Percentiles rank a stretch among this genome's conserved stretches.
Evolutionary conservation across 2,113 vertebrate genomes (phyloP).

Genomic region (Tangachromis dhanisi): DNA sequence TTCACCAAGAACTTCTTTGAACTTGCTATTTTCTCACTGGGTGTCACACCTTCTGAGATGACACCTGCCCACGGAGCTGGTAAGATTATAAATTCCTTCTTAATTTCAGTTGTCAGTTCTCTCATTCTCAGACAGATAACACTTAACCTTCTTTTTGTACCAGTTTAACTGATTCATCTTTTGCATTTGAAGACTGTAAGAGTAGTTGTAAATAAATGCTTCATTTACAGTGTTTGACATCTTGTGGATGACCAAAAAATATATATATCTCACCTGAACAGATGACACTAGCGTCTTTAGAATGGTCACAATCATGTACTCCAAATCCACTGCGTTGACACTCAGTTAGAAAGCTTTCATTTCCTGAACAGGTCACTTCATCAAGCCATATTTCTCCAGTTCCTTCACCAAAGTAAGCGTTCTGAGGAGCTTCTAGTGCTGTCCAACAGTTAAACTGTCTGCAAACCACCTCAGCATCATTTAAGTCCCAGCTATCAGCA

Average conservation of each 20-base stretch:
- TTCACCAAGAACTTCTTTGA: neutral
- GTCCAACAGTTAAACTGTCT: neutral
- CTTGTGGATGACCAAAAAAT: neutral
- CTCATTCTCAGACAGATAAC: neutral
- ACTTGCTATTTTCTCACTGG: neutral
- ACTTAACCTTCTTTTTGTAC: neutral
- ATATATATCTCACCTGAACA: neutral
- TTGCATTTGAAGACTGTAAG: neutral
- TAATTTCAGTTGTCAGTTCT: neutral
- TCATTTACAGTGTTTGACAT: neutral
- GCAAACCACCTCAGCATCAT: neutral
- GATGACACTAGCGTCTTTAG: neutral
- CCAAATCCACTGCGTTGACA: neutral
- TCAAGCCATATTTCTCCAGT: neutral
- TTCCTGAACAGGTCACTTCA: neutral
- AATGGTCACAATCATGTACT: neutral
- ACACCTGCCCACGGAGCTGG: neutral
- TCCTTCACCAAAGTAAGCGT: neutral
- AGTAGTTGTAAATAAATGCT: neutral
- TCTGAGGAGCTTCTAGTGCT: neutral
- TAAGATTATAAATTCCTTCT: neutral
- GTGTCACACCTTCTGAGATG: accelerated
- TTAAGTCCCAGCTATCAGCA: neutral
- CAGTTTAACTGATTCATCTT: neutral
- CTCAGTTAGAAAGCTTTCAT: neutral